Base-by-base conservation (phyloP, 2,888 invertebrate species). In the Ceramica pisi region DNA sequence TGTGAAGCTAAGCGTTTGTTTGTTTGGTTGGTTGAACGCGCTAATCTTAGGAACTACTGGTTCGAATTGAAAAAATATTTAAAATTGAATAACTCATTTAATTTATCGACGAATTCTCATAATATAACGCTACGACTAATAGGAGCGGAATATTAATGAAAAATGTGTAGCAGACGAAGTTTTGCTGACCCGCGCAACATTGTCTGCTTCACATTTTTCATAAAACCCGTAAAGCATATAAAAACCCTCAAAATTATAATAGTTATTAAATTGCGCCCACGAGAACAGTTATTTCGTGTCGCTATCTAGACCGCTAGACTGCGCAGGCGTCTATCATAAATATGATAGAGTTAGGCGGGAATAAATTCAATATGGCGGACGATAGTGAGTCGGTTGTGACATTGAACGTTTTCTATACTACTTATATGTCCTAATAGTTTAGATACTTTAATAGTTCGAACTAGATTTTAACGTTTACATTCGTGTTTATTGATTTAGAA, bases 311-410 rank as follows among this genome's bases (percentile, higher is more conserved):
- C 41, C 76, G 60, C 81, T 60, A 71, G 60, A 23, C 64, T 71
- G 83, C 83, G 83, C 83, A 85, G 71, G 77, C 85, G 80, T 67
- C 77, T 75, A 82, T 80, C 77, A 80, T 76, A 80, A 78, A 74
- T 80, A 70, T 77, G 78, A 67, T 56, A 73, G 66, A 67, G 84
- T 83, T 83, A 81, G 75, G 78, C 78, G 77, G 80, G 76, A 83
- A 86, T 74, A 79, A 76, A 81, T 81, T 64, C 86, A 86, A 86
- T 16, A 85, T 85, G 85, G 85, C 85, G 65, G 69, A 81, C 12
- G 61, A 72, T 71, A 73, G 71, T 72, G 51, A 75, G 71, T 69
- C 59, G 74, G 59, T 79, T 77, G 74, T 84, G 84, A 85, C 86
- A 84, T 85, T 84, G 84, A 85, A 79, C 75, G 77, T 78, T 83